Percentiles rank a stretch among this genome's conserved stretches.
Conservation (phyloP, 2,113 vertebrate species). For the Antigone vipio region DNA sequence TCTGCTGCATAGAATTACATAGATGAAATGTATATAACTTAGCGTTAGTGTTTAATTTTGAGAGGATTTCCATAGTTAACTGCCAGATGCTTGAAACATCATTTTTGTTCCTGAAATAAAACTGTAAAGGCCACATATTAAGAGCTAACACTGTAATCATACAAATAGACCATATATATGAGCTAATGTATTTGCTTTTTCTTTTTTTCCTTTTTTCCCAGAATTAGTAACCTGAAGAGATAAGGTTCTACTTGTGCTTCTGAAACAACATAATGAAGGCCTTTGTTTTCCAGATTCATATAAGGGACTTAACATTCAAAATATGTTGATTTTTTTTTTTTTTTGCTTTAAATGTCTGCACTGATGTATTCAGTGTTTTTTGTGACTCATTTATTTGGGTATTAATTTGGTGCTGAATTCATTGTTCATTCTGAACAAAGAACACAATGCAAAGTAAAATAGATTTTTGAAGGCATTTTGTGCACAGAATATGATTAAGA, state of each 20-base stretch:
- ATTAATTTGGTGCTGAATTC: neutral
- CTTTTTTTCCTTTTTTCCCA: neutral
- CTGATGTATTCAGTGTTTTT: neutral
- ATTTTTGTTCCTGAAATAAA: neutral
- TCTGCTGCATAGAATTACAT: neutral
- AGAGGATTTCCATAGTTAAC: neutral
- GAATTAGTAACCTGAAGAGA: neutral
- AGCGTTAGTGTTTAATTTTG: neutral
- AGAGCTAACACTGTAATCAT: neutral
- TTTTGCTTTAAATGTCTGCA: neutral
- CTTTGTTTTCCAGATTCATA: neutral
- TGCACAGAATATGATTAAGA: neutral
- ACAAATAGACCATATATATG: neutral
- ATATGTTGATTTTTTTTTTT: neutral
- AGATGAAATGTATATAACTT: neutral
- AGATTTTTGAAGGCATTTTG: constrained; percentile 9
- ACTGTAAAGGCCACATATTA: neutral
- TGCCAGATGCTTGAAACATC: neutral
- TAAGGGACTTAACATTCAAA: neutral
- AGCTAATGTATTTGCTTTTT: neutral
- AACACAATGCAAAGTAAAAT: neutral
- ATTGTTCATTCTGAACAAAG: neutral
- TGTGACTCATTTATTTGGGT: neutral
- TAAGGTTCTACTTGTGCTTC: neutral
- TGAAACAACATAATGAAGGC: neutral